Conservation (phyloP, 2,113 vertebrate genomes). For the Blennius ocellaris region DNA sequence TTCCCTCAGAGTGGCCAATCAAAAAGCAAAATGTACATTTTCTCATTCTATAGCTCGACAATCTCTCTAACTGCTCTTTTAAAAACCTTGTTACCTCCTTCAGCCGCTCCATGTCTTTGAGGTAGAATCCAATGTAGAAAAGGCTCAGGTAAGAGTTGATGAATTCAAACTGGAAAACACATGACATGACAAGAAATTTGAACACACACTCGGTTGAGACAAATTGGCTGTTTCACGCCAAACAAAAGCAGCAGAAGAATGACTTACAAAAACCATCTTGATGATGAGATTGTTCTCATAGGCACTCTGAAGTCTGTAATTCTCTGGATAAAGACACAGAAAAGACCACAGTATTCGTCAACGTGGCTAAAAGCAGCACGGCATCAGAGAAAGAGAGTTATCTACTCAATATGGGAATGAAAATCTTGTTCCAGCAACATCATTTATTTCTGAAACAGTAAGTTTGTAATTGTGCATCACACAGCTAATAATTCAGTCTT, state of each 20-base stretch:
- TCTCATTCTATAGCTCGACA: too few relatives aligned
- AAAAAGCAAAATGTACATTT: too few relatives aligned
- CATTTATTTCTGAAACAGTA: not conserved
- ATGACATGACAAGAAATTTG: conserved; percentile 6
- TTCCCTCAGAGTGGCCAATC: too few relatives aligned
- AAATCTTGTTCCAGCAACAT: too few relatives aligned
- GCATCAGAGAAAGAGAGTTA: too few relatives aligned
- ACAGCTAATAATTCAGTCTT: not conserved
- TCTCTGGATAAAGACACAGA: conserved; percentile 83
- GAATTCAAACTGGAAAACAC: conserved; percentile 91
- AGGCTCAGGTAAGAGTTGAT: conserved; percentile 99
- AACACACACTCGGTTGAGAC: not conserved
- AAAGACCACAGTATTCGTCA: not conserved
- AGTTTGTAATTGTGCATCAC: not conserved
- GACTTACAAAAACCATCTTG: conserved; percentile 96
- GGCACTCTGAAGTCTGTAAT: conserved; percentile 97
- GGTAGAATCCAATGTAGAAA: conserved; percentile 99
- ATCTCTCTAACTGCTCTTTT: too few relatives aligned
- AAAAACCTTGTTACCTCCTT: conserved; percentile 88
- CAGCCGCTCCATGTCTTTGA: conserved; percentile 98
- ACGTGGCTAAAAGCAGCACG: too few relatives aligned
- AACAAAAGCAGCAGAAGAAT: conserved; percentile 15
- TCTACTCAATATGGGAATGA: too few relatives aligned
- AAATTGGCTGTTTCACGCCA: not conserved
- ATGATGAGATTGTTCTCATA: conserved; percentile 98